Evolutionary conservation across 2,797 vertebrate genomes (phyloP).

Genomic region (Leucoraja ocellata): DNA sequence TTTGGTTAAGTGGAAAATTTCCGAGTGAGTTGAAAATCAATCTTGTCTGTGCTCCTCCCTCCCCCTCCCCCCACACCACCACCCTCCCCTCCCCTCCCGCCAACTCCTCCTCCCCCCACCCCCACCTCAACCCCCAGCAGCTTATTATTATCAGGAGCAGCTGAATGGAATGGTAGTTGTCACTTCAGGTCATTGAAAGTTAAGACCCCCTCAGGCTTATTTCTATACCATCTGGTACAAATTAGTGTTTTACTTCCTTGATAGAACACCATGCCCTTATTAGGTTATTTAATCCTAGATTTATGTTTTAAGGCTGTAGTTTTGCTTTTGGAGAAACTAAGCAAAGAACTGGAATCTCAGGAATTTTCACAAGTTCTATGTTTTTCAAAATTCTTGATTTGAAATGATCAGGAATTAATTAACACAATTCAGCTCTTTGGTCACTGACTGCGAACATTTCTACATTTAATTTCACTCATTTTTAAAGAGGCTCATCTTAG

Average conservation of each 20-base stretch:
- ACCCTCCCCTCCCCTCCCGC: too few species aligned
- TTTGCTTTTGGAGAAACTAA: neutral
- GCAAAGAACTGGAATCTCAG: neutral
- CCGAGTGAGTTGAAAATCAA: neutral
- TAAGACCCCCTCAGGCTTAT: conserved; percentile 44
- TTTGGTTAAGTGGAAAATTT: conserved; percentile 27
- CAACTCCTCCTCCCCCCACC: too few species aligned
- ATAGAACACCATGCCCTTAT: conserved; percentile 45
- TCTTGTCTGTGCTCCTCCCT: neutral
- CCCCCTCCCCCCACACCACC: too few species aligned
- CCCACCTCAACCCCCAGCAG: neutral
- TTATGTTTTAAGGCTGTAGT: conserved; percentile 12
- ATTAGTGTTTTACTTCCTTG: conserved; percentile 47
- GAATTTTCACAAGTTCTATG: neutral
- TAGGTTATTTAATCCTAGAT: conserved; percentile 35
- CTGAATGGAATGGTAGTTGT: conserved; percentile 32
- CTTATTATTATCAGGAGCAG: conserved; percentile 33
- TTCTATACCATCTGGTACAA: conserved; percentile 44
- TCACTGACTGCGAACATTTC: neutral
- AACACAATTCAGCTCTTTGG: neutral
- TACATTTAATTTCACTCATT: neutral
- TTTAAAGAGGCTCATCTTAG: too few species aligned
- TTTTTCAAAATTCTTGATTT: neutral
- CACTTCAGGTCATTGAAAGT: conserved; percentile 34
- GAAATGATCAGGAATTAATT: conserved; percentile 2